These are phyloP conservation scores for Dreissena rostriformis DNA, from an alignment of 1,140 invertebrate species.

Conservation along the genomic window DNA sequence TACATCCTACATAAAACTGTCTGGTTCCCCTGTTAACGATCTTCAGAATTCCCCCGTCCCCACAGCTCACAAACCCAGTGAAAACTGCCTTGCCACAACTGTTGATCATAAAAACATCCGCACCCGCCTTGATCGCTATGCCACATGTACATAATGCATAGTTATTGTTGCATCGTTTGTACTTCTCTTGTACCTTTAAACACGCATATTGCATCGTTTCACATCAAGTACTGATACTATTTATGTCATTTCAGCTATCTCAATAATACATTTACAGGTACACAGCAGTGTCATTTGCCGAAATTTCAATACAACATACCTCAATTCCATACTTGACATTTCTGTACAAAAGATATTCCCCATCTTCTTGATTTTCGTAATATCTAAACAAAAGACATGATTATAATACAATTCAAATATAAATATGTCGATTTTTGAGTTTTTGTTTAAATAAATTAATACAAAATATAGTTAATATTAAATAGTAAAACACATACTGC, in stretches of 20 bases:
- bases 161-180: constrained; percentile 9
- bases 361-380: constrained; percentile 17
- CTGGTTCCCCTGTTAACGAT: too few relatives aligned
- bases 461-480: too few relatives aligned
- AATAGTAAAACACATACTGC: too few relatives aligned
- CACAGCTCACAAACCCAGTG: constrained; percentile 1
- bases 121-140: constrained; percentile 1
- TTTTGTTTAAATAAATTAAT: too few relatives aligned
- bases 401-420: too few relatives aligned
- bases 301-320: constrained; percentile 1
- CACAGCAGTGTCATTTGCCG: background rate
- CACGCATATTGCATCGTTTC: background rate
- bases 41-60: constrained; percentile 16
- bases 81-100: background rate
- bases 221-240: background rate
- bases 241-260: background rate
- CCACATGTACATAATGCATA: constrained; percentile 13
- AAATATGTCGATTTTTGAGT: too few relatives aligned
- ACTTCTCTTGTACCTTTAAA: constrained; percentile 28
- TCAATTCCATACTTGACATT: constrained; percentile 16
- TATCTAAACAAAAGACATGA: background rate
- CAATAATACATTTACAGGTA: background rate
- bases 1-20: too few relatives aligned
- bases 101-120: constrained; percentile 23
- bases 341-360: constrained; percentile 14